A percentile compares a stretch with the other conserved stretches of the same genome.
These are phyloP conservation scores for Siphamia tubifer DNA, from an alignment of 2,113 vertebrate species.

Conservation along the genomic window DNA sequence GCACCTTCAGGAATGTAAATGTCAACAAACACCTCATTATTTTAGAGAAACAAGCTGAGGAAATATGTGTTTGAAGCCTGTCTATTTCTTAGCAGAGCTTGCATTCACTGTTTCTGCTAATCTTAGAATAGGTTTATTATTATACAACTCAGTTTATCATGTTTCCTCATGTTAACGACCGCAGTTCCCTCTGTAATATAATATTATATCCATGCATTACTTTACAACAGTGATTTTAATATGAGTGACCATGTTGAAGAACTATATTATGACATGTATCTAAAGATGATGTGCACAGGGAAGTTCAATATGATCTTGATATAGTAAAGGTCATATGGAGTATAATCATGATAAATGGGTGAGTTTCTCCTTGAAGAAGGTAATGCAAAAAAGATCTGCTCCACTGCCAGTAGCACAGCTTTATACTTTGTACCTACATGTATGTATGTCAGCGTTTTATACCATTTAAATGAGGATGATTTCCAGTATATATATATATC, in stretches of 20 bases:
- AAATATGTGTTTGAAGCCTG: slow-evolving; percentile 1
- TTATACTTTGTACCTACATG: slow-evolving; percentile 14
- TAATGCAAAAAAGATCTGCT: slow-evolving; percentile 1
- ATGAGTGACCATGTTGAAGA: not conserved
- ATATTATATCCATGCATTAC: not conserved
- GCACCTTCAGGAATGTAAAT: slow-evolving; percentile 13
- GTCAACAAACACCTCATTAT: slow-evolving; percentile 32
- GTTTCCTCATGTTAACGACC: slow-evolving; percentile 12
- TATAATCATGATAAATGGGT: slow-evolving; percentile 18
- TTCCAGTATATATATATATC: slow-evolving; percentile 2
- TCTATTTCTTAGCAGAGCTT: slow-evolving; percentile 4
- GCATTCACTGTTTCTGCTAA: slow-evolving; percentile 12
- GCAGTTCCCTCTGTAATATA: slow-evolving; percentile 3
- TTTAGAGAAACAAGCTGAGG: not conserved
- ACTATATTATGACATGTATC: slow-evolving; percentile 1
- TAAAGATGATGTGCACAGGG: slow-evolving; percentile 14
- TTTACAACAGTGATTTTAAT: not conserved
- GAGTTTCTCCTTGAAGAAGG: too few relatives aligned
- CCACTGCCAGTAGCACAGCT: slow-evolving; percentile 17
- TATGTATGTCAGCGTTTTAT: slow-evolving; percentile 36
- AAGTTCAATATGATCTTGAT: not conserved
- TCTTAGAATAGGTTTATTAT: slow-evolving; percentile 24
- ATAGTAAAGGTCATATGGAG: slow-evolving; percentile 2
- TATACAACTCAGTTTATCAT: slow-evolving; percentile 18
- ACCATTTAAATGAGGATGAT: slow-evolving; percentile 6